These are phyloP conservation scores for Rhopalosiphum nymphaeae DNA, from an alignment of 2,888 invertebrate species.

Conservation along the genomic window DNA sequence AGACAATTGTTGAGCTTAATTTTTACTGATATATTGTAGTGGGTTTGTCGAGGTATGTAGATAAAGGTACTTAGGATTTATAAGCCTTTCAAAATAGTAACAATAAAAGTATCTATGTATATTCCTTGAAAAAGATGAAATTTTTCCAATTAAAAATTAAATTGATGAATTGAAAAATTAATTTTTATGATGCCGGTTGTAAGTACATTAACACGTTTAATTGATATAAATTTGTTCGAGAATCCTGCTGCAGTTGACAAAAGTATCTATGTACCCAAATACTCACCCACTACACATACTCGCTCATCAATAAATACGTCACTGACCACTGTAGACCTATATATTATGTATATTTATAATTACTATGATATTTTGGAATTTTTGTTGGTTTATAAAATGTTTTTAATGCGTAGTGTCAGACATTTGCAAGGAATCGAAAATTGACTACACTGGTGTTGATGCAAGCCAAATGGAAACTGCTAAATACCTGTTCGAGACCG, in stretches of 20 bases:
- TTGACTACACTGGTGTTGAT: conserved; percentile 78
- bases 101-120: not conserved
- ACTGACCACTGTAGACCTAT: not conserved
- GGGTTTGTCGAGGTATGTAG: not conserved
- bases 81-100: not conserved
- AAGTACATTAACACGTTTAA: no score
- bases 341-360: not conserved
- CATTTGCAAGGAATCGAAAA: conserved; percentile 67
- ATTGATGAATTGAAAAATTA: not conserved
- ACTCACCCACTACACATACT: not conserved
- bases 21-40: not conserved
- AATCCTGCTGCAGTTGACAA: not conserved
- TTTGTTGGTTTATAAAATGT: not conserved
- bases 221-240: not conserved
- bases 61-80: not conserved
- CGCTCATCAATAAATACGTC: not conserved
- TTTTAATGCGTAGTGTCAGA: not conserved
- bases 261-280: not conserved
- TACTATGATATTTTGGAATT: not conserved
- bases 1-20: not conserved
- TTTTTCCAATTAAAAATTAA: not conserved
- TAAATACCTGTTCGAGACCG: conserved; percentile 79
- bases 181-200: not conserved
- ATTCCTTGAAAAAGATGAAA: not conserved
- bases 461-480: conserved; percentile 76